Percentiles rank a stretch among this genome's conserved stretches.
These are phyloP conservation scores for Sparus aurata DNA, from an alignment of 2,797 vertebrate species.

Conservation along the genomic window DNA sequence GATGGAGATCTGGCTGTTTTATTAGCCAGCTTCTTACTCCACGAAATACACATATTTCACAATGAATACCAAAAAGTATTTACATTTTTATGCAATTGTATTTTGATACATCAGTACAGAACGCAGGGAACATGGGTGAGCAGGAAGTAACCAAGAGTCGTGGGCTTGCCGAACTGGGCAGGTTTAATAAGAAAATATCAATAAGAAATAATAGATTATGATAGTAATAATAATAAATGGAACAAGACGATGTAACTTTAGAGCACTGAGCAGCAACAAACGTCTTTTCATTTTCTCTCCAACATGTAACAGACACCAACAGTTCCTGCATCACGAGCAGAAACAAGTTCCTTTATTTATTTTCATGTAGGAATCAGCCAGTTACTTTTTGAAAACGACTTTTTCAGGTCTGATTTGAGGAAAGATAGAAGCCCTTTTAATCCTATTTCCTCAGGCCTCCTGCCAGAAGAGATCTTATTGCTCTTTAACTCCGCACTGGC, in stretches of 20 bases:
- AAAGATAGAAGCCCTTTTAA: conserved; percentile 17
- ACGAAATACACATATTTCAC: neutral
- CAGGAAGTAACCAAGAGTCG: no score
- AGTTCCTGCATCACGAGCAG: no score
- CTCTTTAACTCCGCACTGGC: conserved; percentile 23
- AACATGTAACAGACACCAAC: no score
- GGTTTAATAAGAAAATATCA: no score
- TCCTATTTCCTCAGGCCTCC: conserved; percentile 31
- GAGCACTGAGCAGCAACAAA: no score
- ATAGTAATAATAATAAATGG: no score
- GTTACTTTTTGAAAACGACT: neutral
- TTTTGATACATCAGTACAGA: neutral
- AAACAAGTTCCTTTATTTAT: neutral
- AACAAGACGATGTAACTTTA: no score
- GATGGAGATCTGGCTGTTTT: no score
- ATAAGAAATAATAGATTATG: no score
- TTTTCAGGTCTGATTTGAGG: conserved; percentile 9
- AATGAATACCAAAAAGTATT: neutral
- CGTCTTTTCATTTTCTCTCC: no score
- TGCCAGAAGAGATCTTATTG: neutral
- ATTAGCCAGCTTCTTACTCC: neutral
- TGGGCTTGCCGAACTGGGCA: no score
- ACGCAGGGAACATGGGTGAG: no score
- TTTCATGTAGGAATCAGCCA: neutral
- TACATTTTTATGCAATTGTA: neutral